Percentiles rank a stretch among this genome's conserved stretches.
phyloP scores from a whole-genome alignment of 2,113 vertebrate genomes.

The Rynchops niger region DNA sequence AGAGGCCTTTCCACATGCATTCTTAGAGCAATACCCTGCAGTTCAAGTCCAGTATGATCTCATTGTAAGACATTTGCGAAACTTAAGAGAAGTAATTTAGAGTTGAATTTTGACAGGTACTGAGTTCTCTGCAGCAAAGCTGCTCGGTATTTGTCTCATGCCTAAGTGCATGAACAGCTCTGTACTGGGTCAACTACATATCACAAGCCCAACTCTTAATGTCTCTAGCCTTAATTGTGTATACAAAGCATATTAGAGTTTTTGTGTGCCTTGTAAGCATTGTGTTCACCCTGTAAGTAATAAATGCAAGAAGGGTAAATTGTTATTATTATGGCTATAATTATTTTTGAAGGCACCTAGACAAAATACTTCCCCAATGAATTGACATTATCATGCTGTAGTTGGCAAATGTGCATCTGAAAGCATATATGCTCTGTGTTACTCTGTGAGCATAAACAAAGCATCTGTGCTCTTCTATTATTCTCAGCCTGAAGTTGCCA shows the following conservation, averaged over 20 bases:
- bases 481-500: not conserved
- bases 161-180: not conserved
- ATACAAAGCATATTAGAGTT: not conserved
- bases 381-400: constrained; percentile 4
- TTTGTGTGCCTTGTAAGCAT: not conserved
- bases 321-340: not conserved
- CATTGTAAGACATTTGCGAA: not conserved
- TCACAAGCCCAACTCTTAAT: not conserved
- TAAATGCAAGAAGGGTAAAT: not conserved
- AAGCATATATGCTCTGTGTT: not conserved
- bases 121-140: not conserved
- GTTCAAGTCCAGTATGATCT: not conserved
- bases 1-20: not conserved
- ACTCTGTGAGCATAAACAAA: not conserved
- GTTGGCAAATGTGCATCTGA: not conserved
- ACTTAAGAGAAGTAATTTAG: not conserved
- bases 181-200: not conserved
- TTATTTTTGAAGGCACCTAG: constrained; percentile 21
- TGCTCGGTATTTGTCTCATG: not conserved
- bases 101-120: not conserved
- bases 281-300: not conserved
- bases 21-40: not conserved
- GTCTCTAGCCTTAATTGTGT: not conserved
- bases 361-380: not conserved
- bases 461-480: not conserved